Evolutionary conservation across 2,888 invertebrate genomes (phyloP).

Genomic region (Gryllus longicercus): DNA sequence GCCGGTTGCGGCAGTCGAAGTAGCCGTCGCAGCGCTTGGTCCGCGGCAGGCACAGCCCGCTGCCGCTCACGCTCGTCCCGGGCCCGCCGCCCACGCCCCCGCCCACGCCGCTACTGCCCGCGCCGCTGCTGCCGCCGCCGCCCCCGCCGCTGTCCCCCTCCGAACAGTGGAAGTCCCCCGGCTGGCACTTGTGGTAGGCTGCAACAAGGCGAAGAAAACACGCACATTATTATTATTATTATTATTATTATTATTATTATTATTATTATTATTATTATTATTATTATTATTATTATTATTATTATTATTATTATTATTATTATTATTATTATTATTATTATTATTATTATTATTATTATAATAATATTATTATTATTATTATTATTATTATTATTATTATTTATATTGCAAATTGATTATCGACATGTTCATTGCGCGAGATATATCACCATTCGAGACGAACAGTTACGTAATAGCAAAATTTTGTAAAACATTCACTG

Average conservation of each 20-base stretch:
- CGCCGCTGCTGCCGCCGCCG: constrained; percentile 47
- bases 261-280: background rate
- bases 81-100: constrained; percentile 68
- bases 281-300: background rate
- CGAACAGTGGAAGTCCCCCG: constrained; percentile 80
- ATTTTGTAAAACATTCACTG: too few relatives aligned
- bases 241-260: too few relatives aligned
- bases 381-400: too few relatives aligned
- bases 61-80: constrained; percentile 52
- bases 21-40: constrained; percentile 89
- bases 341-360: too few relatives aligned
- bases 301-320: constrained; percentile 1
- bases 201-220: constrained; percentile 34
- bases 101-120: constrained; percentile 46
- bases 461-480: too few relatives aligned
- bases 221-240: too few relatives aligned
- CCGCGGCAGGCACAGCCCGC: constrained; percentile 73
- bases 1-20: constrained; percentile 80
- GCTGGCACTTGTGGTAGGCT: constrained; percentile 85
- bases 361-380: too few relatives aligned
- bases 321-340: background rate
- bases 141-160: constrained; percentile 37
- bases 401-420: too few relatives aligned
- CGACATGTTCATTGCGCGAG: too few relatives aligned
- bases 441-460: too few relatives aligned